Base-by-base conservation (phyloP, 2,888 invertebrate genomes). In the Melieria picta region DNA sequence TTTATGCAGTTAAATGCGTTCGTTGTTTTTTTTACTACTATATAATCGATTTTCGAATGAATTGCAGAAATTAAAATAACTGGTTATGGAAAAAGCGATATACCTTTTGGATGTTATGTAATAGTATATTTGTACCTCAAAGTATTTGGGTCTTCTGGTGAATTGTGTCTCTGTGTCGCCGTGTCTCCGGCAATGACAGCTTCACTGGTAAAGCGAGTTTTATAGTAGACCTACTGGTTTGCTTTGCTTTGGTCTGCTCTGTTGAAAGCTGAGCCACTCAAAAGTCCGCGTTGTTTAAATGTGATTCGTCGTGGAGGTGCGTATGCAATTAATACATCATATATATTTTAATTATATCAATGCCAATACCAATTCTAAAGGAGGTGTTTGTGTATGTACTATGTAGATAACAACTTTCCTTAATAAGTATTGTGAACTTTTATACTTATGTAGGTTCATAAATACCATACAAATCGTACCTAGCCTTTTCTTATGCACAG, bases 1-100 rank as follows among this genome's bases (percentile, higher is more conserved):
- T 11, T 48, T 11, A 10, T 10, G 11, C 13, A 11, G 52, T 67
- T 50, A 58, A 11, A 45, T 30, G 4, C 13, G 30, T 47, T 52
- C 47, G 9, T 55, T 60, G 42, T 50, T 48, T 45, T 52, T 65
- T 55, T 43, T 46, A n/a, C 16, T 10, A 47, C 47, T n/a, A 13
- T 48, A 55, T 55, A 68, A 56, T 69, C 63, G 69, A 69, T 69
- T 69, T 62, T 69, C 30, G 30, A 69, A 69, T 69, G 69, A 69
- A 69, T 69, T 69, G 69, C 69, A 57, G 69, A 69, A 69, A 69
- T 69, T 69, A 69, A 69, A 69, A 69, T 67, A 69, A 69, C 69
- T 69, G 63, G 69, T 69, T 69, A 63, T 69, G 62, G 47, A 63
- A 63, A 63, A 56, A 63, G 56, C 43, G 63, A 69, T 56, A 63